phyloP scores from a whole-genome alignment of 1,140 invertebrate species.

The Dinoponera quadriceps region DNA sequence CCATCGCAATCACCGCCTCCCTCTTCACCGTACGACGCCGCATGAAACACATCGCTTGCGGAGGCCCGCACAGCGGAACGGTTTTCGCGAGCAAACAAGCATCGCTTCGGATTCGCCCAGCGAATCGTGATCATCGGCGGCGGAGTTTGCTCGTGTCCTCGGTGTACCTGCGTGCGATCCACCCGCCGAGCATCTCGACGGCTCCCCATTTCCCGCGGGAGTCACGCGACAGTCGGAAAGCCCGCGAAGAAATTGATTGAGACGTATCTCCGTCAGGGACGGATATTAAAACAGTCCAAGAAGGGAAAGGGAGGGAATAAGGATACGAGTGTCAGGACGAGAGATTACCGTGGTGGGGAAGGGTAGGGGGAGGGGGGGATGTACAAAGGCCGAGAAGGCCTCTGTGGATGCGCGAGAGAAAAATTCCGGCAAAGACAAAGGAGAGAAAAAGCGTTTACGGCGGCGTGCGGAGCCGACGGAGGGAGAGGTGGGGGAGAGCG shows the following conservation, averaged over 20 bases:
- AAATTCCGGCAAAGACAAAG: constrained; percentile 26
- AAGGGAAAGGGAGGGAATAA: constrained; percentile 59
- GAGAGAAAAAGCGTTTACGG: neutral
- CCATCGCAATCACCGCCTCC: constrained; percentile 17
- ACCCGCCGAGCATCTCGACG: neutral
- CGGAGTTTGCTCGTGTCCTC: constrained; percentile 53
- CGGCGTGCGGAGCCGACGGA: neutral
- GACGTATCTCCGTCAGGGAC: constrained; percentile 75
- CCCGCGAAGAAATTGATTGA: constrained; percentile 77
- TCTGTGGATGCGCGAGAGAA: neutral
- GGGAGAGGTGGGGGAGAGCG: constrained; percentile 16
- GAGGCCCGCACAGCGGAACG: neutral
- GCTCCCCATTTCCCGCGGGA: constrained; percentile 72
- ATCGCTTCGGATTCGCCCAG: constrained; percentile 12
- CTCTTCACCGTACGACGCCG: neutral
- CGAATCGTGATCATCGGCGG: neutral
- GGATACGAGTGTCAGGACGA: constrained; percentile 59
- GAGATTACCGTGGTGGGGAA: constrained; percentile 50
- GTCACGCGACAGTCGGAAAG: constrained; percentile 42
- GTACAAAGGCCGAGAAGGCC: neutral
- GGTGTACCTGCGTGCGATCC: constrained; percentile 5
- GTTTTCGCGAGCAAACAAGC: constrained; percentile 2
- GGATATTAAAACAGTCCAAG: constrained; percentile 76
- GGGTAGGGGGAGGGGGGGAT: neutral
- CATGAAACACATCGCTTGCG: constrained; percentile 8